Evolutionary conservation across 2,797 vertebrate species (phyloP).

Genomic region (Notolabrus celidotus): DNA sequence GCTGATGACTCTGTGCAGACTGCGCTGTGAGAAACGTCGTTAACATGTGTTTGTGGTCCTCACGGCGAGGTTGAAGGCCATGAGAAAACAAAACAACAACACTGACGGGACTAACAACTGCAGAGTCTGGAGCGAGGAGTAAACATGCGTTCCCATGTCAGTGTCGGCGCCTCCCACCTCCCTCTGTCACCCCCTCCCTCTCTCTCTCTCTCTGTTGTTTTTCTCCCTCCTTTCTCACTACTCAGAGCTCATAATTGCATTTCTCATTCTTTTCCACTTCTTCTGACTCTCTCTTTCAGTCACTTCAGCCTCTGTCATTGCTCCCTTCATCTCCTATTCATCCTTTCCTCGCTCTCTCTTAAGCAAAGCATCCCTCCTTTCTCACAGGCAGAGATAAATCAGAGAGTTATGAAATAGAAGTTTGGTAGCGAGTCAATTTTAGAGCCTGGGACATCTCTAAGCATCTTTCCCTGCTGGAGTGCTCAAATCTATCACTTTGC

Average conservation of each 20-base stretch:
- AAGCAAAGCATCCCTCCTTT: too few species aligned
- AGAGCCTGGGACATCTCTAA: too few species aligned
- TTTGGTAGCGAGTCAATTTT: too few species aligned
- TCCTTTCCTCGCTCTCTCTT: conserved; percentile 2
- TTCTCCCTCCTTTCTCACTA: conserved; percentile 23
- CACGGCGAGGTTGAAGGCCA: conserved; percentile 58
- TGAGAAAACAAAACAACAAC: conserved; percentile 70
- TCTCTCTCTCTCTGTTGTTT: conserved; percentile 23
- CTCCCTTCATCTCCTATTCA: too few species aligned
- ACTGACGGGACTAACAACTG: conserved; percentile 49
- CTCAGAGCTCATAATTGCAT: conserved; percentile 27
- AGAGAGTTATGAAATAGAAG: too few species aligned
- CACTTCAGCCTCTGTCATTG: background rate
- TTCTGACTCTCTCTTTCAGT: background rate
- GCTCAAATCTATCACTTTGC: too few species aligned
- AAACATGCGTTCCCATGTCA: conserved; percentile 64
- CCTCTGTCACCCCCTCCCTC: background rate
- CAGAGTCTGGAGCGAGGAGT: conserved; percentile 41
- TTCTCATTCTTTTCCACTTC: background rate
- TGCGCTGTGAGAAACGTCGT: conserved; percentile 43
- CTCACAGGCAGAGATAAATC: background rate
- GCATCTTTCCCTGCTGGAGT: too few species aligned
- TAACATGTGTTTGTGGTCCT: conserved; percentile 63
- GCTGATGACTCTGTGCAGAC: conserved; percentile 30
- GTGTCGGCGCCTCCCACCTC: conserved; percentile 23